Evolutionary conservation across 2,797 vertebrate genomes (phyloP).

Genomic region (Paramormyrops hopkinsi): DNA sequence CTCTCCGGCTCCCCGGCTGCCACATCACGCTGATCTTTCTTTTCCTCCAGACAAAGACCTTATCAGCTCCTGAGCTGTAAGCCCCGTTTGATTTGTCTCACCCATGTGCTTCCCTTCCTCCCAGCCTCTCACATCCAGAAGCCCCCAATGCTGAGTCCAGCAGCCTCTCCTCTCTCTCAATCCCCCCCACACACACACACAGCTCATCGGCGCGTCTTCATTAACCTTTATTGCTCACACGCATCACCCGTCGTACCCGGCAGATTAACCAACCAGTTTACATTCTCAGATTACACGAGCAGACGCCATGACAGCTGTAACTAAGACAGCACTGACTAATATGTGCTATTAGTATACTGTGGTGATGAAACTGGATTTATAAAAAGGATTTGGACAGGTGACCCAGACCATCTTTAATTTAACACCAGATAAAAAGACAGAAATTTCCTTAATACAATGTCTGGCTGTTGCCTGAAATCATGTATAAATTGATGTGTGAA

Average conservation of each 20-base stretch:
- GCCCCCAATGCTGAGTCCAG: neutral
- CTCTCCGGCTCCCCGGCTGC: neutral
- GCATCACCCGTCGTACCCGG: neutral
- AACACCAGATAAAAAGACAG: neutral
- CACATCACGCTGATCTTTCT: neutral
- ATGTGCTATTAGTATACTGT: neutral
- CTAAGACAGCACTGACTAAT: neutral
- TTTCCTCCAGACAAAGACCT: neutral
- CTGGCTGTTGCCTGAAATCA: neutral
- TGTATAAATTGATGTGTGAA: neutral
- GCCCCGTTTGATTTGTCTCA: neutral
- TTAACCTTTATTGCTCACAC: neutral
- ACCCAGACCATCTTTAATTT: neutral
- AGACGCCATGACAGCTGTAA: neutral
- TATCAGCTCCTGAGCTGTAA: neutral
- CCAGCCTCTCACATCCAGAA: neutral
- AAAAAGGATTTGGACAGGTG: neutral
- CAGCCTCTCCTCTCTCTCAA: neutral
- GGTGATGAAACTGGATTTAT: neutral
- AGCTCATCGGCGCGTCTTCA: neutral
- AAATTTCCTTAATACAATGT: neutral
- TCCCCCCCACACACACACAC: neutral
- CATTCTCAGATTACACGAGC: neutral
- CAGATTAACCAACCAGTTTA: neutral
- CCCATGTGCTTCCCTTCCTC: no score